Evolutionary conservation across 2,113 vertebrate species (phyloP), one percentile per base, ranked within the genome.

Genomic region (Herpailurus yagouaroundi): DNA sequence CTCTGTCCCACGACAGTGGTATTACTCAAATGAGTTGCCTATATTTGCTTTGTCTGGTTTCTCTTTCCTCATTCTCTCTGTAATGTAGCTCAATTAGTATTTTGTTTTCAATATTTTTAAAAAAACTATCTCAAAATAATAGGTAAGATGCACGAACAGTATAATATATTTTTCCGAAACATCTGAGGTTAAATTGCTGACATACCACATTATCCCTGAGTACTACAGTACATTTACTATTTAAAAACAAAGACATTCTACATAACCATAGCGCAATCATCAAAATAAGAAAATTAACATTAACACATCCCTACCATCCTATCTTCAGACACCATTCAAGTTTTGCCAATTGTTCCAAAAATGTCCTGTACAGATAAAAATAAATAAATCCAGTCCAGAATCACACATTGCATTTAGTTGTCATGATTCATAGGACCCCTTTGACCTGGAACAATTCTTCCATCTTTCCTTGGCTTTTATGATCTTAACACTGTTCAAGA

Each of bases 1-100:
- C 9, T 55, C 23, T 18, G 33, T 41, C 73, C 15, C 18, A 23
- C 27, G 15, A 4, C 0, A 33, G 19, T 9, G 4, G 3, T 5
- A 29, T 15, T 76, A 15, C 15, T n/a, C 41, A 29, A 23, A 13
- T 27, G 9, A 81, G 33, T 25, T 60, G 4, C 38, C n/a, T 36
- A 0, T 41, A 36, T 15, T 25, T 50, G 8, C 23, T 29, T 19
- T 52, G 5, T 33, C 19, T 3, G 41, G 14, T 69, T 48, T 84
- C 21, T 83, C 31, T 71, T 52, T 69, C 38, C 29, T 55, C 31
- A 27, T 38, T 87, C 33, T 41, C 9, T 60, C 48, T 45, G 4
- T 21, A 41, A 66, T 11, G 10, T 4, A 45, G 48, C 38, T 38
- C 52, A 71, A 52, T 23, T 29, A 57, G 29, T 52, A 89, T 68